Evolutionary conservation across 2,113 vertebrate species (phyloP).

Genomic region (Variabilichromis moorii): DNA sequence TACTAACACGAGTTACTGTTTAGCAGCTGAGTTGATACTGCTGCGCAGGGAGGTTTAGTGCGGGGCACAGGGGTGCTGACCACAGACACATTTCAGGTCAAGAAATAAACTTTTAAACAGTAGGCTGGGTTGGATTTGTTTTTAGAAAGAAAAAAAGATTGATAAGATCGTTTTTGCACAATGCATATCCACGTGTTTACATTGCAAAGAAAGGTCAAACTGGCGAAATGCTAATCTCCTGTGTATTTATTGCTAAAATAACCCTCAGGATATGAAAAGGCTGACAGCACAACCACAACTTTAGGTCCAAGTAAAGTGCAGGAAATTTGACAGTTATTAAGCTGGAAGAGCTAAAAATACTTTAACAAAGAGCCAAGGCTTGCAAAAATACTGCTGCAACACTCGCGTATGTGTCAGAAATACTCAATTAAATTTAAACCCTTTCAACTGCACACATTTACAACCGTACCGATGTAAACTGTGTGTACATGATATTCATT

Average conservation of each 20-base stretch:
- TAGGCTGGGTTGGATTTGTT: neutral
- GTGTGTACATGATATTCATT: neutral
- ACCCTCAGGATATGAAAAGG: neutral
- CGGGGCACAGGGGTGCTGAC: neutral
- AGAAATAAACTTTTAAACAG: neutral
- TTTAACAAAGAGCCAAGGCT: neutral
- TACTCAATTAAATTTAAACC: neutral
- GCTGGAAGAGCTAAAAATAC: neutral
- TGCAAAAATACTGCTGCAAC: neutral
- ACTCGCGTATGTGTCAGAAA: neutral
- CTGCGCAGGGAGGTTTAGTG: neutral
- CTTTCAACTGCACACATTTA: neutral
- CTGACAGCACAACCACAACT: neutral
- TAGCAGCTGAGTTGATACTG: neutral
- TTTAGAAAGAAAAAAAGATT: neutral
- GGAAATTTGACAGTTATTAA: neutral
- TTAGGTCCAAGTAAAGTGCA: neutral
- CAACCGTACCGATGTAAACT: neutral
- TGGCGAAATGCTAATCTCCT: neutral
- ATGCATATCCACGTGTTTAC: neutral
- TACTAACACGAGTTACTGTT: neutral
- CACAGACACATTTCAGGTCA: neutral
- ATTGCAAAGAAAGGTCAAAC: neutral
- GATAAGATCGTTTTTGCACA: neutral
- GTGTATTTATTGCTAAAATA: neutral